Evolutionary conservation across 2,797 vertebrate genomes (phyloP), one percentile per base, ranked within the genome.

Genomic region (Cossypha polioptera): DNA sequence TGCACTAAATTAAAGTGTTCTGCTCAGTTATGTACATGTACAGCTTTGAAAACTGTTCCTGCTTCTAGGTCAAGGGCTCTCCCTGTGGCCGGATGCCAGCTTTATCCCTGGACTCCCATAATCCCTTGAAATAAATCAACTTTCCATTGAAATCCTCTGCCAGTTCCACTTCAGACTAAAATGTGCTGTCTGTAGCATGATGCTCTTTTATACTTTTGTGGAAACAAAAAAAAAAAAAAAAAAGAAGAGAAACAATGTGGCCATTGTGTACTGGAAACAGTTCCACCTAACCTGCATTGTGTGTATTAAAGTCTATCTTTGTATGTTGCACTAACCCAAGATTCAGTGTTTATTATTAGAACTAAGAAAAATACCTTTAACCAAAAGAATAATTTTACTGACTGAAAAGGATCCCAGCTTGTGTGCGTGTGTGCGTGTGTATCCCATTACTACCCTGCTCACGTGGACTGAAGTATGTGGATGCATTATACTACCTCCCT

Each of bases 11-110:
- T 83, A 88, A 96, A 94, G 92, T 86, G 88, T 90, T 95, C 75
- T 96, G 92, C 95, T 97, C 89, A 83, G 73, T 84, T 94, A 76
- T 95, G 85, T 91, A 94, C 86, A 94, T 82, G 90, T 85, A 81
- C 87, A 92, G 91, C 94, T 97, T 96, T 95, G 92, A 97, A 97
- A 96, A 93, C 80, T 92, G 71, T 90, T 92, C 91, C 95, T 88
- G 92, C 97, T 98, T 98, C 96, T 98, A 97, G 97, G 98, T 98
- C 98, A 98, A 98, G 97, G 97, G 97, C 97, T 98, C 95, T 97
- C 97, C 96, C 96, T 97, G 73, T 98, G 98, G 97, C 97, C 35
- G 59, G 61, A 65, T 89, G 96, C 98, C 97, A 98, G 95, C 87
- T 97, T 96, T 96, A 96, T 95, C 93, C 97, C 77, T 93, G 94